Evolutionary conservation across 2,888 invertebrate species (phyloP).

Genomic region (Nomada ferruginata): DNA sequence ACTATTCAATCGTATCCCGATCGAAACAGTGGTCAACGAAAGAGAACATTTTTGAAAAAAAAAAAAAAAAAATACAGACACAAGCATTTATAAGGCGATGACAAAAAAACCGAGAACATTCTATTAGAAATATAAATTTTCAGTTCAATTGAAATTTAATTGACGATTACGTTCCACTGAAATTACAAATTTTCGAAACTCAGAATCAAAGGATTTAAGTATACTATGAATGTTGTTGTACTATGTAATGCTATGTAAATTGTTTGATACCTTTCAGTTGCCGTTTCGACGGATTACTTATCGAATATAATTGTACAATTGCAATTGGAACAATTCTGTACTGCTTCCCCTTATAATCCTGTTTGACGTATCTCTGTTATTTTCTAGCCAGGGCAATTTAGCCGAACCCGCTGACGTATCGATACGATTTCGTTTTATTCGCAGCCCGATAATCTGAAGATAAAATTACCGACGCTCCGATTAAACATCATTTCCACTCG

Average conservation of each 20-base stretch:
- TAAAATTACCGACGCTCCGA: conserved; percentile 16
- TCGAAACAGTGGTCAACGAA: no score
- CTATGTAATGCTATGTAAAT: no score
- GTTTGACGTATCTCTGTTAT: not conserved
- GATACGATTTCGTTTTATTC: conserved; percentile 27
- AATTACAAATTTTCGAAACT: no score
- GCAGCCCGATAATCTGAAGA: conserved; percentile 35
- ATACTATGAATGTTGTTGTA: no score
- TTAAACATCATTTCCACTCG: conserved; percentile 18
- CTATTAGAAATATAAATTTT: not conserved
- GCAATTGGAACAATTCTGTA: no score
- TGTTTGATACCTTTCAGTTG: no score
- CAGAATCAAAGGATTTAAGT: no score
- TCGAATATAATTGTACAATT: no score
- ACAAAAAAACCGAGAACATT: not conserved
- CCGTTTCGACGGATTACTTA: no score
- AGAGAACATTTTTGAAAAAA: not conserved
- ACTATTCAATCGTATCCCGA: not conserved
- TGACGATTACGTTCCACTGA: no score
- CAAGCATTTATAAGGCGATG: not conserved
- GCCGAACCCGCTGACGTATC: not conserved
- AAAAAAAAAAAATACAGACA: not conserved
- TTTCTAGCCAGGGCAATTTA: conserved; percentile 16
- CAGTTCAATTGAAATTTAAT: no score
- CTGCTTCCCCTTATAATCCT: not conserved